Percentiles rank a stretch among this genome's conserved stretches.
phyloP scores from a whole-genome alignment of 2,113 vertebrate genomes.

The Hylia prasina region DNA sequence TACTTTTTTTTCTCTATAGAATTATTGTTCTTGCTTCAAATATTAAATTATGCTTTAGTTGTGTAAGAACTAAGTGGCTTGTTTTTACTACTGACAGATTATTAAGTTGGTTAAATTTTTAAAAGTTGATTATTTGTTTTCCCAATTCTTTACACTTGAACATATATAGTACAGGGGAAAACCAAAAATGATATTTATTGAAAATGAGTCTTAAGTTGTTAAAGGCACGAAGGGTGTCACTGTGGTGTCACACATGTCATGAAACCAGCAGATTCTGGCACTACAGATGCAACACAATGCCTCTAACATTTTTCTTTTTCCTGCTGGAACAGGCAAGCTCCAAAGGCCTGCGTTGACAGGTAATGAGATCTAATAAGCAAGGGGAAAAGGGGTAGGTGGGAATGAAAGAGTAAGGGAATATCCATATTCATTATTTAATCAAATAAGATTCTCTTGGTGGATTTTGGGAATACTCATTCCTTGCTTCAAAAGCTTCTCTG shows the following conservation, averaged over 20 bases:
- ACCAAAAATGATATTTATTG: conserved; percentile 54
- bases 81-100: neutral
- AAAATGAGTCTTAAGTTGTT: conserved; percentile 44
- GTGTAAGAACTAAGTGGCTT: neutral
- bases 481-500: conserved; percentile 69
- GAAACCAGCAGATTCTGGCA: conserved; percentile 59
- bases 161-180: conserved; percentile 23
- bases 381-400: conserved; percentile 4
- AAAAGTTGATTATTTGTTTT: neutral
- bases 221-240: conserved; percentile 25
- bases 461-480: conserved; percentile 73
- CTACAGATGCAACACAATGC: neutral
- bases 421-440: conserved; percentile 79
- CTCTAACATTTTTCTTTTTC: conserved; percentile 58
- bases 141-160: neutral
- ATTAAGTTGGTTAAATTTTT: neutral
- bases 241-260: conserved; percentile 19
- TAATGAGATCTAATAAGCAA: conserved; percentile 74
- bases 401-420: conserved; percentile 52
- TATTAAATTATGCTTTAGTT: neutral
- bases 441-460: conserved; percentile 72
- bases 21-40: neutral
- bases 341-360: conserved; percentile 66
- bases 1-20: neutral
- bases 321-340: conserved; percentile 51